Percentiles rank a stretch among this genome's conserved stretches.
Conservation (phyloP, 2,888 invertebrate species). For the Gerosis bhagava region DNA sequence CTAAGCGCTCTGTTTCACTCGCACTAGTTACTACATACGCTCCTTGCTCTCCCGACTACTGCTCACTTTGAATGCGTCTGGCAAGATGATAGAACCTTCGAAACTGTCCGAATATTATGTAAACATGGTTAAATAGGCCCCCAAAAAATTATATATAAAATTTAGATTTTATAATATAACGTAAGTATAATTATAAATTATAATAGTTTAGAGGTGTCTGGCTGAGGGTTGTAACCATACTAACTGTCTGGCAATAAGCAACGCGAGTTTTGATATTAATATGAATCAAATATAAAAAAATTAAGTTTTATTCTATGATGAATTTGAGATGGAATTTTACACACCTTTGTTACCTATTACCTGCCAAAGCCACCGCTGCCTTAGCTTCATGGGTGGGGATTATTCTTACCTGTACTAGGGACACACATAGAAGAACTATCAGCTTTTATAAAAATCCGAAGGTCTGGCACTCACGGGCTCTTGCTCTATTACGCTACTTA, state of each 20-base stretch:
- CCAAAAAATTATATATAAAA: slow-evolving; percentile 1
- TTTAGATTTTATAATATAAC: not conserved
- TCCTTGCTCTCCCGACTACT: too few relatives aligned
- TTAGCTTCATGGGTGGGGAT: not conserved
- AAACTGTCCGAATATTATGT: not conserved
- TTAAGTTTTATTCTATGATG: not conserved
- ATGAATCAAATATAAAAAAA: not conserved
- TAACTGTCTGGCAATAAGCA: not conserved
- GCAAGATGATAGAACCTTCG: not conserved
- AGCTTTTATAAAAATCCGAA: not conserved
- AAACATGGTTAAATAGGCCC: not conserved
- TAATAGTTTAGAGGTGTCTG: not conserved
- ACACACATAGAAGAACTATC: not conserved
- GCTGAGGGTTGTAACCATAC: not conserved
- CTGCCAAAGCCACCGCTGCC: not conserved
- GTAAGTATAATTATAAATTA: not conserved
- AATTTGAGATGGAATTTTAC: not conserved
- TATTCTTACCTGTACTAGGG: not conserved
- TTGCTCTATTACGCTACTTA: not conserved
- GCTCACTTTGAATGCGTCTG: not conserved
- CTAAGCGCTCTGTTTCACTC: too few relatives aligned
- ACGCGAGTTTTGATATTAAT: not conserved
- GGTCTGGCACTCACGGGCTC: not conserved
- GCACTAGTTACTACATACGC: too few relatives aligned
- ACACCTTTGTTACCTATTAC: not conserved